These are phyloP conservation scores for Chondrosia reniformis DNA, from an alignment of 37 sponge, comb jelly and placozoan genomes.

Conservation along the genomic window DNA sequence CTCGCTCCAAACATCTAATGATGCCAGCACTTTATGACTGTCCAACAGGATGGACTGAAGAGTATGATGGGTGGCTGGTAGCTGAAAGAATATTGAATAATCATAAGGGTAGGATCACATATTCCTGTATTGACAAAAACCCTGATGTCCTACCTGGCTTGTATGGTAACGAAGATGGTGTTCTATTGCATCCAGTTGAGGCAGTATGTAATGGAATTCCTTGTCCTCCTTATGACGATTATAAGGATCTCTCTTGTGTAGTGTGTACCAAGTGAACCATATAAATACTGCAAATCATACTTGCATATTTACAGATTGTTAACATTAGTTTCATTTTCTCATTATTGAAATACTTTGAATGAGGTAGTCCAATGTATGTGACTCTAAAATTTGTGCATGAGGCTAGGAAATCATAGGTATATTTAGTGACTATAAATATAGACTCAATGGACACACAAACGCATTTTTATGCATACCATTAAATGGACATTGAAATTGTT, in stretches of 20 bases:
- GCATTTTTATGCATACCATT: no score
- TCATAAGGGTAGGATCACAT: constrained; percentile 24
- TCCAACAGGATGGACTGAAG: constrained; percentile 41
- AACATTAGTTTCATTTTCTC: no score
- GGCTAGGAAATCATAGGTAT: no score
- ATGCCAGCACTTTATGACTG: constrained; percentile 40
- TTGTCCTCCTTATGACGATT: constrained; percentile 43
- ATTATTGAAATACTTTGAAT: no score
- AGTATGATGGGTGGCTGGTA: constrained; percentile 61
- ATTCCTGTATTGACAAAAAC: constrained; percentile 55
- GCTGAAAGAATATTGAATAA: no score
- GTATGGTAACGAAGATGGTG: constrained; percentile 18
- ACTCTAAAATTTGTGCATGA: no score
- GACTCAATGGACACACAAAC: no score
- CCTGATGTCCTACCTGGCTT: constrained; percentile 25
- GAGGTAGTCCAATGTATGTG: no score
- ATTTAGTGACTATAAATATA: no score
- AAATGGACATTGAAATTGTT: no score
- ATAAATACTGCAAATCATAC: no score
- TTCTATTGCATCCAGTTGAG: constrained; percentile 41
- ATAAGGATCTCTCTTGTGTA: constrained; percentile 50
- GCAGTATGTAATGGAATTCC: constrained; percentile 37
- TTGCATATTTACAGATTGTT: no score
- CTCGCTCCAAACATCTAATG: constrained; percentile 16
- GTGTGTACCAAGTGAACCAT: constrained; percentile 50